A percentile compares a stretch with the other conserved stretches of the same genome.
These are phyloP conservation scores for Hypsibius dujardini DNA, from an alignment of 1,140 invertebrate genomes.

Conservation along the genomic window DNA sequence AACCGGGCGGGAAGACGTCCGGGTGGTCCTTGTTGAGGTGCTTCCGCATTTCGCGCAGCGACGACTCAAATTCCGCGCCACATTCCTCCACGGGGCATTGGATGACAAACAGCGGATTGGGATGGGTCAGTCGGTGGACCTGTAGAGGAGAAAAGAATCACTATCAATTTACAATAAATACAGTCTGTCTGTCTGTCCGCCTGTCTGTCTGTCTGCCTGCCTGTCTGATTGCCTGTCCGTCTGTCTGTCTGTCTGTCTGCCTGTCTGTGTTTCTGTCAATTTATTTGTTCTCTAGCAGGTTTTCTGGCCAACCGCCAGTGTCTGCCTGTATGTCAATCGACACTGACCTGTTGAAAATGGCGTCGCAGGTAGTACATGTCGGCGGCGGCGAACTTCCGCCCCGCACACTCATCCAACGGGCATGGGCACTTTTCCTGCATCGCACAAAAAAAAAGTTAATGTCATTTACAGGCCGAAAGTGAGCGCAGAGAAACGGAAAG, in stretches of 20 bases:
- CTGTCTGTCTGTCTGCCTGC: too few species aligned
- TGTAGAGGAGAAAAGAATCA: not conserved
- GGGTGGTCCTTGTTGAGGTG: not conserved
- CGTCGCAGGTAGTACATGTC: constrained; percentile 16
- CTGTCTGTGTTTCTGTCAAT: too few species aligned
- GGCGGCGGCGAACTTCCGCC: constrained; percentile 7
- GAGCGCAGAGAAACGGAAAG: too few species aligned
- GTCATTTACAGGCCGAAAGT: too few species aligned
- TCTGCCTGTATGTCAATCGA: too few species aligned
- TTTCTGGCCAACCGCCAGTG: too few species aligned
- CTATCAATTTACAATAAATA: too few species aligned
- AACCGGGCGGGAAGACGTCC: not conserved
- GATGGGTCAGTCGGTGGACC: constrained; percentile 13
- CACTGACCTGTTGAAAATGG: not conserved
- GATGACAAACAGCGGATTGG: constrained; percentile 1
- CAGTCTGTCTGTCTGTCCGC: too few species aligned
- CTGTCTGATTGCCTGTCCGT: too few species aligned
- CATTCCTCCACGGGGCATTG: constrained; percentile 15
- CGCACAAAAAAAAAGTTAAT: not conserved
- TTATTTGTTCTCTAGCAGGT: too few species aligned
- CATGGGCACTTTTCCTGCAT: constrained; percentile 1
- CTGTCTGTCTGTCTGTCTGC: too few species aligned
- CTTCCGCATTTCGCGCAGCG: constrained; percentile 13
- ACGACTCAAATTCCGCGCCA: not conserved
- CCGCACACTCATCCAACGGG: not conserved